Conservation (phyloP, 2,888 invertebrate genomes). For the Chymomyza fuscimana region DNA sequence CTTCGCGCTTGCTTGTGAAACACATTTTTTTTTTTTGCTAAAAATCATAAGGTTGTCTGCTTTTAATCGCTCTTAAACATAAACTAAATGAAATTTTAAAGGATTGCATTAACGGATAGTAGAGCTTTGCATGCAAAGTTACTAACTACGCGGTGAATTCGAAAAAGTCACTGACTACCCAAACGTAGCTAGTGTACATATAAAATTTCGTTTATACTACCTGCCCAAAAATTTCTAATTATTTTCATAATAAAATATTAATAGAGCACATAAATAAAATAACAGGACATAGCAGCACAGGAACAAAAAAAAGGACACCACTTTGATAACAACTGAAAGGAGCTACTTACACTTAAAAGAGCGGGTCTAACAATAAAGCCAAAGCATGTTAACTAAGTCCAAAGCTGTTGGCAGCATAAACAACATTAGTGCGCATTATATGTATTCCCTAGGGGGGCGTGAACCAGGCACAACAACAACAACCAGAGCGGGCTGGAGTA, state of each 20-base stretch:
- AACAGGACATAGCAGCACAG: not conserved
- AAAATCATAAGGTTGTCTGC: too few relatives aligned
- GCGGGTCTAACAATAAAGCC: constrained; percentile 15
- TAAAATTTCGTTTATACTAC: constrained; percentile 1
- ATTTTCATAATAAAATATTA: constrained; percentile 65
- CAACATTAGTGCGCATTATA: constrained; percentile 76
- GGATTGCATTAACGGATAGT: too few relatives aligned
- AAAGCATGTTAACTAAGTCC: constrained; percentile 20
- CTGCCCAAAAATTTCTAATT: constrained; percentile 53
- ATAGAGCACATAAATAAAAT: constrained; percentile 32
- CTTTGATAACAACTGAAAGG: constrained; percentile 44
- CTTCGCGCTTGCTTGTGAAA: too few relatives aligned
- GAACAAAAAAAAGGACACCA: constrained; percentile 39
- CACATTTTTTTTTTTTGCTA: too few relatives aligned
- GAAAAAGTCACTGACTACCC: too few relatives aligned
- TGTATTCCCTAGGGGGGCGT: constrained; percentile 61
- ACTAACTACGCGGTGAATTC: too few relatives aligned
- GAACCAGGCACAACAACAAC: constrained; percentile 46
- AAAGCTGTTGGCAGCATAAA: constrained; percentile 58
- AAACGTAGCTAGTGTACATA: too few relatives aligned
- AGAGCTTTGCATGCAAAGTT: too few relatives aligned
- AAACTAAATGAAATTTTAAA: too few relatives aligned
- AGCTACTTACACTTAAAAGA: not conserved
- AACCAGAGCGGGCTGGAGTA: not conserved
- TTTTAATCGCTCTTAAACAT: too few relatives aligned